phyloP scores from a whole-genome alignment of 37 sponge, comb jelly and placozoan species.

The Beroe forskalii region DNA sequence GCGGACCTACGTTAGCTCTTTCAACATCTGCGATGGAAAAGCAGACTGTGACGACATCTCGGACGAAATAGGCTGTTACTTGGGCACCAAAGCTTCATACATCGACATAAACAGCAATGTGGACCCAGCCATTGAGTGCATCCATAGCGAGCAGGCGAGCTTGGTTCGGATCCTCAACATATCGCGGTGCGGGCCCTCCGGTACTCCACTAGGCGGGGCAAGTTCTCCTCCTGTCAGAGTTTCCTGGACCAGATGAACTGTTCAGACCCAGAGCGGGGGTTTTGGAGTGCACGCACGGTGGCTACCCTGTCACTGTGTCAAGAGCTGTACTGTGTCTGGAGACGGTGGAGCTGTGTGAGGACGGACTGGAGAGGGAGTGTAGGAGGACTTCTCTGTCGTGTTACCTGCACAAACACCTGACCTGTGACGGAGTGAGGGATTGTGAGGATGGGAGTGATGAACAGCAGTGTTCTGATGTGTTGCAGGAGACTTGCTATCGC shows the following conservation, averaged over 20 bases:
- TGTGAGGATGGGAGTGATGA: background rate
- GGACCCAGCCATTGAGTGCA: too few species aligned
- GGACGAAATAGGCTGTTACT: background rate
- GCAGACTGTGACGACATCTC: background rate
- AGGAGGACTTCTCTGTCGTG: background rate
- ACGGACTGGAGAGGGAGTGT: background rate
- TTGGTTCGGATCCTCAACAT: background rate
- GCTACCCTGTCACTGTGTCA: background rate
- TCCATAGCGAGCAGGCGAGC: too few species aligned
- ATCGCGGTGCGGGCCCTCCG: background rate
- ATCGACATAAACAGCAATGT: background rate
- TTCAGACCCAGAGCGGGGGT: background rate
- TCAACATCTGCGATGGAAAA: background rate
- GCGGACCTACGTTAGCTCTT: background rate
- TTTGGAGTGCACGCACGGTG: background rate
- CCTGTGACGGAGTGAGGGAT: background rate
- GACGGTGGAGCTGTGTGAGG: background rate
- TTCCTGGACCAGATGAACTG: background rate
- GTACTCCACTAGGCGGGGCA: background rate
- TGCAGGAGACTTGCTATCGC: background rate
- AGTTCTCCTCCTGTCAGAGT: background rate
- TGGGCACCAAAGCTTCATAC: background rate
- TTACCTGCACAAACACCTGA: background rate
- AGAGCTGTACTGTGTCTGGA: background rate
- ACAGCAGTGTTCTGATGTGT: background rate